Percentiles rank a stretch among this genome's conserved stretches.
phyloP scores from a whole-genome alignment of 2,888 invertebrate species.

The Dorcus parallelipipedus region DNA sequence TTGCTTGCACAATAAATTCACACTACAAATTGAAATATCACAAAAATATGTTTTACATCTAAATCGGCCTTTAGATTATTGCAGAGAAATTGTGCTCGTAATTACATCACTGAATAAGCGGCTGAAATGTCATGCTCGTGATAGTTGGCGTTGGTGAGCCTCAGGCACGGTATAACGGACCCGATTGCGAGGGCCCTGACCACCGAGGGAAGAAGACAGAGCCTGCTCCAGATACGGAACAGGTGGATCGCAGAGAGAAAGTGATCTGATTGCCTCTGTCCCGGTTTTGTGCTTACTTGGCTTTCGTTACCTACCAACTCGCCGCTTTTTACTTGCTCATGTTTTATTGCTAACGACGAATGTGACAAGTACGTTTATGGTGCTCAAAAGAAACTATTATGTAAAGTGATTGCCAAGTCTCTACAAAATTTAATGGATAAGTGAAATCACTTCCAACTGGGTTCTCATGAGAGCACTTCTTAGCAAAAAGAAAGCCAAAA shows the following conservation, averaged over 20 bases:
- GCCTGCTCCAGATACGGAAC: constrained; percentile 38
- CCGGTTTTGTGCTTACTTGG: background rate
- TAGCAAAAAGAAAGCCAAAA: too few relatives aligned
- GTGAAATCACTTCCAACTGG: too few relatives aligned
- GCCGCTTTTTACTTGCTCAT: too few relatives aligned
- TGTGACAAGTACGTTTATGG: too few relatives aligned
- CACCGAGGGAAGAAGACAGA: constrained; percentile 23
- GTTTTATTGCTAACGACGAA: too few relatives aligned
- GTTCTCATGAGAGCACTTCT: too few relatives aligned
- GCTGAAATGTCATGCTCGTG: constrained; percentile 33
- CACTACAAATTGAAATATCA: constrained; percentile 28
- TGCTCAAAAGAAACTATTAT: too few relatives aligned
- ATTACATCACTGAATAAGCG: constrained; percentile 19
- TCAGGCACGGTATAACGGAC: constrained; percentile 21
- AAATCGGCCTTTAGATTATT: constrained; percentile 23
- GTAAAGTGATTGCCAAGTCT: too few relatives aligned
- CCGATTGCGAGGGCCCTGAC: constrained; percentile 27
- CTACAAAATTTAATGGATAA: too few relatives aligned
- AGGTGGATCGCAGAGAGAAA: constrained; percentile 41
- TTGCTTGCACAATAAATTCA: constrained; percentile 13
- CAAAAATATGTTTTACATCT: constrained; percentile 27
- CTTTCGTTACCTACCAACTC: too few relatives aligned
- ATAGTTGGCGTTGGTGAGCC: constrained; percentile 28
- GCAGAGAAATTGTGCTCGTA: constrained; percentile 27
- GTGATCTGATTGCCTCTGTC: constrained; percentile 30